phyloP scores from a whole-genome alignment of 2,888 invertebrate species.

The Agrotis puta region DNA sequence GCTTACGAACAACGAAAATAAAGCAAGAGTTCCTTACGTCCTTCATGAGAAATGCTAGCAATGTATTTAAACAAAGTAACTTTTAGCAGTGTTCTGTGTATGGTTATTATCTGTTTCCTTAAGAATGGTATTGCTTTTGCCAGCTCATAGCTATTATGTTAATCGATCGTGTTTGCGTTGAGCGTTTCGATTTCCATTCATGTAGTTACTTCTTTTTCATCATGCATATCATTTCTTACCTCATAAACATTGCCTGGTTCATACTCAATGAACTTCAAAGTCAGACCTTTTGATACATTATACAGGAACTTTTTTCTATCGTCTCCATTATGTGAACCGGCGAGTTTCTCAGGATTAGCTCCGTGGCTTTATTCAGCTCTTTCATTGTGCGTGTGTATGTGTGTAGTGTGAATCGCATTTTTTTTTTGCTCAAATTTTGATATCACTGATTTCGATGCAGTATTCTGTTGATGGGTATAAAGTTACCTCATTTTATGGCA shows the following conservation, averaged over 20 bases:
- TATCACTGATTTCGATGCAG: constrained; percentile 56
- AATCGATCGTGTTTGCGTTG: not conserved
- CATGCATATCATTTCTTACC: not conserved
- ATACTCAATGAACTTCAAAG: constrained; percentile 39
- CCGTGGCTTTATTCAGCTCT: constrained; percentile 45
- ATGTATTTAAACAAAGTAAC: not conserved
- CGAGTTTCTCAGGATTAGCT: constrained; percentile 61
- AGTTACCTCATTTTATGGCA: constrained; percentile 49
- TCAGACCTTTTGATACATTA: constrained; percentile 57
- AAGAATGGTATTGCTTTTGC: not conserved
- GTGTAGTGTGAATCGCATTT: constrained; percentile 25
- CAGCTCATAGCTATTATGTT: not conserved
- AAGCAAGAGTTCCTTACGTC: no score
- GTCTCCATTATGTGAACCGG: constrained; percentile 52
- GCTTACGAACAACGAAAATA: no score
- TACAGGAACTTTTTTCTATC: constrained; percentile 60
- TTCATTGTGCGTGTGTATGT: constrained; percentile 18
- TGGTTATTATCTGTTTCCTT: not conserved
- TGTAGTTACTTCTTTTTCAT: not conserved
- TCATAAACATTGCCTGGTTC: constrained; percentile 6
- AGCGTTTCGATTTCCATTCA: not conserved
- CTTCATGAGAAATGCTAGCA: not conserved
- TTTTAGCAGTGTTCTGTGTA: not conserved
- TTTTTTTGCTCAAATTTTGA: constrained; percentile 56
- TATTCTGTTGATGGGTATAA: constrained; percentile 51